Evolutionary conservation across 2,113 vertebrate genomes (phyloP).

Genomic region (Limanda limanda): DNA sequence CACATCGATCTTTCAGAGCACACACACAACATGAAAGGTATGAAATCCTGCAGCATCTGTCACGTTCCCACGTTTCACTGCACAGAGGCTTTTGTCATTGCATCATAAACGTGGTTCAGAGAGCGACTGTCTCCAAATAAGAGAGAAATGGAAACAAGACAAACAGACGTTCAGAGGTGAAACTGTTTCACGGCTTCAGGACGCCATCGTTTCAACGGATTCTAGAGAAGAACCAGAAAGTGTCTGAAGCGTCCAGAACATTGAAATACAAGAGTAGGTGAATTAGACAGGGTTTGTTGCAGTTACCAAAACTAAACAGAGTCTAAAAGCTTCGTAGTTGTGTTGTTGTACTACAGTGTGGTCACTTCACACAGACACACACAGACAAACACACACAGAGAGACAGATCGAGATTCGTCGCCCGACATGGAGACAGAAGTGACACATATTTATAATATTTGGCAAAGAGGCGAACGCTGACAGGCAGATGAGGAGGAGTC

Average conservation of each 20-base stretch:
- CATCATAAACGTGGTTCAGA: constrained; percentile 12
- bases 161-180: not conserved
- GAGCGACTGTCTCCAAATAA: not conserved
- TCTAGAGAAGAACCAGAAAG: too few relatives aligned
- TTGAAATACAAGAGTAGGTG: too few relatives aligned
- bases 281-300: too few relatives aligned
- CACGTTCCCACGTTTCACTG: not conserved
- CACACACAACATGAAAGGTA: constrained; percentile 17
- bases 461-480: constrained; percentile 18
- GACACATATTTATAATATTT: constrained; percentile 40
- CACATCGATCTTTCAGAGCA: not conserved
- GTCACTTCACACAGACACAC: constrained; percentile 12
- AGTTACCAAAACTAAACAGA: too few relatives aligned
- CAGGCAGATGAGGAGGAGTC: constrained; percentile 49
- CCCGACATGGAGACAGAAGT: constrained; percentile 2
- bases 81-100: constrained; percentile 7
- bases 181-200: too few relatives aligned
- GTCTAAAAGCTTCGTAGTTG: too few relatives aligned
- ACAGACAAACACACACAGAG: not conserved
- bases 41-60: constrained; percentile 1
- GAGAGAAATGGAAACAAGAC: not conserved
- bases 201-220: not conserved
- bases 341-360: not conserved
- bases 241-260: too few relatives aligned
- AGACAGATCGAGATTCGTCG: not conserved